These are phyloP conservation scores for Cryptotermes secundus DNA, from an alignment of 1,140 invertebrate species.

Conservation along the genomic window DNA sequence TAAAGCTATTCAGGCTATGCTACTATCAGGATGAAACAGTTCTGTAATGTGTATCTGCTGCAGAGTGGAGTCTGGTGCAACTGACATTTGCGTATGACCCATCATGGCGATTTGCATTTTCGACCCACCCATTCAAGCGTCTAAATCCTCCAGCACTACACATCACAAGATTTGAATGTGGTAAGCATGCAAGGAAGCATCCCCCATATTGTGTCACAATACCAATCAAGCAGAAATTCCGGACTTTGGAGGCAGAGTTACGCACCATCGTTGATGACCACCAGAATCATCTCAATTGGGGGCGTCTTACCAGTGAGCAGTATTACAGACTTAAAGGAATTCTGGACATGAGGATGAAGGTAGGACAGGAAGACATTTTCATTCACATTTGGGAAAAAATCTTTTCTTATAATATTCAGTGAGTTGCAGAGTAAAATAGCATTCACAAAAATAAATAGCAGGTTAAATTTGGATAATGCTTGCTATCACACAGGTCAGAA, in stretches of 20 bases:
- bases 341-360: background rate
- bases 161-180: slow-evolving; percentile 1
- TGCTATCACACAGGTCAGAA: no score
- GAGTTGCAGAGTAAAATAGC: no score
- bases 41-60: background rate
- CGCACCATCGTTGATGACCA: background rate
- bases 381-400: background rate
- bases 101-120: background rate
- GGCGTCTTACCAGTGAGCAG: background rate
- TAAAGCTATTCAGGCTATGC: no score
- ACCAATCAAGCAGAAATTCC: background rate
- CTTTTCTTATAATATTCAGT: background rate
- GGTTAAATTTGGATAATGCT: no score
- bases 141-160: background rate
- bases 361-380: background rate
- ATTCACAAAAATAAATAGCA: no score
- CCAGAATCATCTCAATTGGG: background rate
- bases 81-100: background rate
- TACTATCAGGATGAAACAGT: background rate
- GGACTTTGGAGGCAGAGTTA: background rate
- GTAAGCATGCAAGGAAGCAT: background rate
- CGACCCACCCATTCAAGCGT: background rate
- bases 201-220: background rate
- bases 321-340: background rate
- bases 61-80: background rate